Percentiles rank a stretch among this genome's conserved stretches.
These are phyloP conservation scores for Lycophotia porphyrea DNA, from an alignment of 2,888 invertebrate genomes.

Conservation along the genomic window DNA sequence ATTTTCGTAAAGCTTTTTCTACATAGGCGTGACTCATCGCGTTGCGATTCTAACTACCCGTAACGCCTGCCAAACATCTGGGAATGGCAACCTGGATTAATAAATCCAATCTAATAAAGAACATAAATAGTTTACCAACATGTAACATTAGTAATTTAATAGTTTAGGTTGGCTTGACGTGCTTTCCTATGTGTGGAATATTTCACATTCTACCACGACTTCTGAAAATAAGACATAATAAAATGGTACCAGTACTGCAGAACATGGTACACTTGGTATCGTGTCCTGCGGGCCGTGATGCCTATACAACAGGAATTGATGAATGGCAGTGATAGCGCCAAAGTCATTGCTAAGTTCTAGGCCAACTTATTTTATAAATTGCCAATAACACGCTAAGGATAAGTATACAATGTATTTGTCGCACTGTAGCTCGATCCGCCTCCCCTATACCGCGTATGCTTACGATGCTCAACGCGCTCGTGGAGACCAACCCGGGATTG, in stretches of 20 bases:
- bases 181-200: background rate
- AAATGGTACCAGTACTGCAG: background rate
- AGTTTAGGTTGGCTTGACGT: background rate
- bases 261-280: background rate
- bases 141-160: no score
- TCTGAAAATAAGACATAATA: background rate
- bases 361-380: background rate
- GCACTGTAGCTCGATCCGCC: no score
- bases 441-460: no score
- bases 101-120: no score
- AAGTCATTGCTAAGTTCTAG: background rate
- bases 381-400: background rate
- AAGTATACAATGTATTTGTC: no score
- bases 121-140: no score
- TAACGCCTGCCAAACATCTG: background rate
- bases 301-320: background rate
- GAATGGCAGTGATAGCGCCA: background rate
- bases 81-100: background rate
- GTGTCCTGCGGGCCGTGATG: background rate
- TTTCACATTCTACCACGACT: background rate
- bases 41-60: background rate
- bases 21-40: background rate
- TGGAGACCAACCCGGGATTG: no score
- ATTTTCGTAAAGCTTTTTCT: background rate
- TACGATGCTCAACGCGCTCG: no score